phyloP scores from a whole-genome alignment of 2,888 invertebrate genomes.

The Neoitamus cyanurus region DNA sequence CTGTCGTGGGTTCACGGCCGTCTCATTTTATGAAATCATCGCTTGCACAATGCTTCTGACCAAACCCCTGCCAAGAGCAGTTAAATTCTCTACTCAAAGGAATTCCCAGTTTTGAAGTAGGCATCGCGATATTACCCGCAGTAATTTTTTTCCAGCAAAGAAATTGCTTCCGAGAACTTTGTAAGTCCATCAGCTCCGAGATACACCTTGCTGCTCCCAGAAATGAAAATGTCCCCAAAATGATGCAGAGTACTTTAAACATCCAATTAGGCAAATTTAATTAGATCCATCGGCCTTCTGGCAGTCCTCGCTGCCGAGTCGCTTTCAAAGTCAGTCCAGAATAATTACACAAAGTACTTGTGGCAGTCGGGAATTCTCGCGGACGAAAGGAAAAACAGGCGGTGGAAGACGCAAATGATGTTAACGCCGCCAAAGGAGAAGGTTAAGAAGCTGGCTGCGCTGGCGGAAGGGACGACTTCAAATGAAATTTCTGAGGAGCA shows the following conservation, averaged over 20 bases:
- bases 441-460: slow-evolving; percentile 1
- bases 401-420: slow-evolving; percentile 46
- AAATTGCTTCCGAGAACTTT: neutral
- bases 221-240: slow-evolving; percentile 21
- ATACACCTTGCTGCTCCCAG: neutral
- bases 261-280: slow-evolving; percentile 52
- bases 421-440: slow-evolving; percentile 38
- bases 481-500: slow-evolving; percentile 26
- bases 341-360: slow-evolving; percentile 44
- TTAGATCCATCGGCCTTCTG: slow-evolving; percentile 48
- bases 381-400: slow-evolving; percentile 29
- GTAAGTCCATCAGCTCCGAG: neutral
- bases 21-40: neutral
- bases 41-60: too few relatives aligned
- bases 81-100: neutral
- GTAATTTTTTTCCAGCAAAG: neutral
- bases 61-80: too few relatives aligned
- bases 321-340: slow-evolving; percentile 33
- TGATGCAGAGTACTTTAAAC: slow-evolving; percentile 47
- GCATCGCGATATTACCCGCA: neutral
- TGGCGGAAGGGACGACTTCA: neutral
- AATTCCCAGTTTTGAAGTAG: neutral
- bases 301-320: slow-evolving; percentile 11
- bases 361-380: slow-evolving; percentile 28
- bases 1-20: neutral